Percentiles rank a stretch among this genome's conserved stretches.
Evolutionary conservation across 2,888 invertebrate genomes (phyloP).

Genomic region (Linnaemya tessellans): DNA sequence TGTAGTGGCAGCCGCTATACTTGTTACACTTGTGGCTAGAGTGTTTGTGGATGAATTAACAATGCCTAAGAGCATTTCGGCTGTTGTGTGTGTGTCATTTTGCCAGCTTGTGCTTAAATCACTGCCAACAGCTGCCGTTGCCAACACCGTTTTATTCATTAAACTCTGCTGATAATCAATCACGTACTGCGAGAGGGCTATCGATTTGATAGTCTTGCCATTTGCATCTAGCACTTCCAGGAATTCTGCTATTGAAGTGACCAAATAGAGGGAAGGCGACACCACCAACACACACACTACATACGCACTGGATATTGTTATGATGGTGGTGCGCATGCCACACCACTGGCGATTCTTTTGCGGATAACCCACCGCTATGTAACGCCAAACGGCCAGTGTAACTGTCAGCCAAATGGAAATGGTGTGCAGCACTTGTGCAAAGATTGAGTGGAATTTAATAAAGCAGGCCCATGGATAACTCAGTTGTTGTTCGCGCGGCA

Average conservation of each 20-base stretch:
- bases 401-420: conserved; percentile 97
- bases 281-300: conserved; percentile 90
- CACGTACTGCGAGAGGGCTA: conserved; percentile 76
- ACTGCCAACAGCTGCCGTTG: conserved; percentile 22
- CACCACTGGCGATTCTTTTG: conserved; percentile 92
- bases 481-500: conserved; percentile 84
- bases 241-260: conserved; percentile 88
- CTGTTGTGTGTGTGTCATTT: conserved; percentile 51
- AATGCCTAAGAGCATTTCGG: conserved; percentile 41
- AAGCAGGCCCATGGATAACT: conserved; percentile 92
- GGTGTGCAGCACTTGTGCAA: conserved; percentile 94
- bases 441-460: conserved; percentile 95
- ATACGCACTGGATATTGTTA: conserved; percentile 91
- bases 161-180: conserved; percentile 78
- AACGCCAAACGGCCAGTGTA: conserved; percentile 96
- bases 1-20: conserved; percentile 17
- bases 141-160: conserved; percentile 47
- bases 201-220: conserved; percentile 77
- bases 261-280: conserved; percentile 89
- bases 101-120: conserved; percentile 29
- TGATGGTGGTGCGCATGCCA: conserved; percentile 89
- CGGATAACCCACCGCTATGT: conserved; percentile 92
- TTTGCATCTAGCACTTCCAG: conserved; percentile 83
- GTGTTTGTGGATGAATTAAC: conserved; percentile 36
- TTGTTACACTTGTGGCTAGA: neutral